Evolutionary conservation across 2,113 vertebrate species (phyloP).

Genomic region (Psammodynastes pulverulentus): DNA sequence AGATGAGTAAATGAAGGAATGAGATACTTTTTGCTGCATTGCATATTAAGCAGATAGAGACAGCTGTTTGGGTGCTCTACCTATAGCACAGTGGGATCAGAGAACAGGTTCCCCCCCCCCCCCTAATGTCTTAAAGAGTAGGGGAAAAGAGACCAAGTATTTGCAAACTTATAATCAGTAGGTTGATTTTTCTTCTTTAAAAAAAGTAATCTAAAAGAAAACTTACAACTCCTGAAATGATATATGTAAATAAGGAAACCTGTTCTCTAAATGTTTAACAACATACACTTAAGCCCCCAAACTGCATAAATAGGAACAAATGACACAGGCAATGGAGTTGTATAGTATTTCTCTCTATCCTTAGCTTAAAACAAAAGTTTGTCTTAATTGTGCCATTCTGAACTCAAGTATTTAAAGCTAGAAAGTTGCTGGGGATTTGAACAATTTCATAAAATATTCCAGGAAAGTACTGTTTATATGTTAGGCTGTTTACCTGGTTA

Average conservation of each 20-base stretch:
- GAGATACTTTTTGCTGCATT: not conserved
- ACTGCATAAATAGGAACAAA: not conserved
- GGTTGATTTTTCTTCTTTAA: not conserved
- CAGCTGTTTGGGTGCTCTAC: not conserved
- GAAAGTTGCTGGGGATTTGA: not conserved
- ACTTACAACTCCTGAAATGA: not conserved
- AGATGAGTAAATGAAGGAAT: not conserved
- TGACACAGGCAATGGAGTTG: not conserved
- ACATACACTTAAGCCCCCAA: not conserved
- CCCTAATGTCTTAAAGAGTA: not conserved
- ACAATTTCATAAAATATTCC: not conserved
- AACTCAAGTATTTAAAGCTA: not conserved
- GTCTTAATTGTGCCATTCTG: not conserved
- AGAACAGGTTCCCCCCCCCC: accelerated
- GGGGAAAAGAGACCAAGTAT: not conserved
- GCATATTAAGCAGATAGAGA: not conserved
- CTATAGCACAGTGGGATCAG: not conserved
- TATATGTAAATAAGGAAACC: not conserved
- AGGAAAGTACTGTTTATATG: not conserved
- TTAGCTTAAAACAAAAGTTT: not conserved
- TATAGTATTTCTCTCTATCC: not conserved
- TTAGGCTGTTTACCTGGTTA: not conserved
- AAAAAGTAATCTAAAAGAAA: not conserved
- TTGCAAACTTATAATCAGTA: not conserved
- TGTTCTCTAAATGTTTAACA: not conserved